Conservation (phyloP, 2,888 invertebrate species). For the Nephrotoma appendiculata region DNA sequence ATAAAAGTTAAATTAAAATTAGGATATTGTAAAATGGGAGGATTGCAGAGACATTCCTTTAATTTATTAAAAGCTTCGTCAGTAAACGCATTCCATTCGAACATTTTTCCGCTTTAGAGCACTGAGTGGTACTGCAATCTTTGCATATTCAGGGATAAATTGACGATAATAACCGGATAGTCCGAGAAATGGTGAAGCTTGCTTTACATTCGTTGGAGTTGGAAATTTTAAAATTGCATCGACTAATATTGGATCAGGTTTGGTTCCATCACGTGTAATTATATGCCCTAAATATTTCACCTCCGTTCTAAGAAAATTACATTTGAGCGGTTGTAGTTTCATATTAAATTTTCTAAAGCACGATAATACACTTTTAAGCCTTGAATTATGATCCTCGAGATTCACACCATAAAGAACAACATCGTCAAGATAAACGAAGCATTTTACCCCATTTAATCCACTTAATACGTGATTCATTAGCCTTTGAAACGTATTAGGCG, state of each 20-base stretch:
- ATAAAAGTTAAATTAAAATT: background rate
- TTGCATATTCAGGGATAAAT: constrained; percentile 7
- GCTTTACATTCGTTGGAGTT: constrained; percentile 13
- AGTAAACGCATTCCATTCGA: background rate
- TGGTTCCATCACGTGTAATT: constrained; percentile 12
- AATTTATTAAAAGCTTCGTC: background rate
- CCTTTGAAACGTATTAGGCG: background rate
- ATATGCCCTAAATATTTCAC: constrained; percentile 11
- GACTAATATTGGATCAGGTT: constrained; percentile 18
- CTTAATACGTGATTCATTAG: background rate
- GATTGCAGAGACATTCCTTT: background rate
- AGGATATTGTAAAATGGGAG: background rate
- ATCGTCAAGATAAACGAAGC: constrained; percentile 4
- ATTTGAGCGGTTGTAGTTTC: constrained; percentile 16
- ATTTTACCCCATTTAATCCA: background rate
- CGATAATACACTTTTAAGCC: constrained; percentile 14
- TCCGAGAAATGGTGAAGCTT: constrained; percentile 18
- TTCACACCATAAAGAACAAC: constrained; percentile 11
- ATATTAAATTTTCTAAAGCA: constrained; percentile 12
- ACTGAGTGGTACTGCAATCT: background rate
- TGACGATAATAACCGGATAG: constrained; percentile 21
- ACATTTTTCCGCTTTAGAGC: background rate
- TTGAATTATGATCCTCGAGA: constrained; percentile 16
- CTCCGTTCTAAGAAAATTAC: constrained; percentile 14
- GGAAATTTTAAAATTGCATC: constrained; percentile 17